Conservation (phyloP, 64 coral and sea anemone species). For the Catalaphyllia jardinei region DNA sequence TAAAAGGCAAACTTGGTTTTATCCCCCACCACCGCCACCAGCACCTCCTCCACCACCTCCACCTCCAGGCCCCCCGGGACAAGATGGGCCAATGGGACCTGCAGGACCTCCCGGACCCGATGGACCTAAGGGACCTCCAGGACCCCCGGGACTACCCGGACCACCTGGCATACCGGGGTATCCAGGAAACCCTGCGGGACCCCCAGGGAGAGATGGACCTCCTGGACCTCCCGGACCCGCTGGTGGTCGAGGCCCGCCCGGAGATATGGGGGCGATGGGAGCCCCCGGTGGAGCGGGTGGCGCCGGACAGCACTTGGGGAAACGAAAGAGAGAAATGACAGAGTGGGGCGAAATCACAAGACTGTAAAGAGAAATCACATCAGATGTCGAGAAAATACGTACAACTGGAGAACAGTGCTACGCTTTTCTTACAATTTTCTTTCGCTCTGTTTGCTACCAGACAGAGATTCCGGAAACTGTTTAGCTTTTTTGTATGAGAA, state of each 20-base stretch:
- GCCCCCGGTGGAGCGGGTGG: conserved; percentile 42
- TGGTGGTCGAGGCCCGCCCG: conserved; percentile 82
- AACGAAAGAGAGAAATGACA: conserved; percentile 10
- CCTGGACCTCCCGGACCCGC: conserved; percentile 78
- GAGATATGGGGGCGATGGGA: conserved; percentile 77
- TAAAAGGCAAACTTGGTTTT: conserved; percentile 35
- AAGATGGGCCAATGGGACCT: conserved; percentile 85
- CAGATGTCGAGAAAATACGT: background rate
- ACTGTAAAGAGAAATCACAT: background rate
- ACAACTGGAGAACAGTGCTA: background rate
- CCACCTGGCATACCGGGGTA: conserved; percentile 84
- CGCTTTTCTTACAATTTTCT: background rate
- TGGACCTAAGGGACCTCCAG: conserved; percentile 90
- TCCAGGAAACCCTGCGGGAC: conserved; percentile 79
- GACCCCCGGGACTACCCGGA: conserved; percentile 82
- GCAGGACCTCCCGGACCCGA: conserved; percentile 84
- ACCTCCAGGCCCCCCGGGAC: conserved; percentile 79
- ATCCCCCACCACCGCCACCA: conserved; percentile 68
- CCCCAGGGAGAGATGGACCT: conserved; percentile 76
- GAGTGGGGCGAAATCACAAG: conserved; percentile 23
- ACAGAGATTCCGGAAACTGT: no score
- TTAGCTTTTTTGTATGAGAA: background rate
- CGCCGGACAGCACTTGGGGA: conserved; percentile 47
- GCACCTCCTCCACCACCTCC: conserved; percentile 76
- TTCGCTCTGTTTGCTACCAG: background rate